Base-by-base conservation (phyloP, 2,888 invertebrate genomes). In the Spisula solida region DNA sequence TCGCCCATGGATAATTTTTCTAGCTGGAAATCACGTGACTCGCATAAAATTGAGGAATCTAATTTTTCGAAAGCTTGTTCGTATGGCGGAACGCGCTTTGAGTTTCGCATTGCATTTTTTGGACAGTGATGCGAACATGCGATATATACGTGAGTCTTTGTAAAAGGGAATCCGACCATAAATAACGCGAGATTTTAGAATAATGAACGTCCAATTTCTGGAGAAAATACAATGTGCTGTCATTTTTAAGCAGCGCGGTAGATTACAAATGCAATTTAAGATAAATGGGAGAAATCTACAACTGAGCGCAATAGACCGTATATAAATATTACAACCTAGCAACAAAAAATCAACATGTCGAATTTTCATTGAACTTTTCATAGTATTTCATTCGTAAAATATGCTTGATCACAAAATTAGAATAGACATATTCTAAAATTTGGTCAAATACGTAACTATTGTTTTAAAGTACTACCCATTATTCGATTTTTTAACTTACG, bases 41-140 rank as follows among this genome's bases (percentile, higher is more conserved):
- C 29, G 88, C 88, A 90, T 90, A 88, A 85, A 85, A 88, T 88
- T 90, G 88, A 88, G 90, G 66, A 84, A 85, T 82, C 83, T 82
- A 89, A 82, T 82, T 87, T 87, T 87, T 85, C 79, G 70, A 47
- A 48, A 20, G 78, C 34, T 84, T 47, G 55, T 20, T 47, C 51
- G 85, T 85, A 85, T 78, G 85, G 79, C 78, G 79, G 75, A 85
- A 83, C 31, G 47, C 56, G 78, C 78, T 51, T 85, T 56, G n/a
- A 47, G 66, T 86, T 87, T 82, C 79, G n/a, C 18, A 56, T 66
- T 82, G 60, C 75, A 34, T 70, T 82, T 82, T 83, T 84, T 34
- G 56, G 78, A 55, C 41, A 12, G 75, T 34, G 31, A 34, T 75
- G 31, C 31, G 82, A 86, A 78, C 48, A 47, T 51, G 51, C 18